A percentile compares a stretch with the other conserved stretches of the same genome.
phyloP scores from a whole-genome alignment of 2,888 invertebrate genomes.

The Ferdinandea cuprea region DNA sequence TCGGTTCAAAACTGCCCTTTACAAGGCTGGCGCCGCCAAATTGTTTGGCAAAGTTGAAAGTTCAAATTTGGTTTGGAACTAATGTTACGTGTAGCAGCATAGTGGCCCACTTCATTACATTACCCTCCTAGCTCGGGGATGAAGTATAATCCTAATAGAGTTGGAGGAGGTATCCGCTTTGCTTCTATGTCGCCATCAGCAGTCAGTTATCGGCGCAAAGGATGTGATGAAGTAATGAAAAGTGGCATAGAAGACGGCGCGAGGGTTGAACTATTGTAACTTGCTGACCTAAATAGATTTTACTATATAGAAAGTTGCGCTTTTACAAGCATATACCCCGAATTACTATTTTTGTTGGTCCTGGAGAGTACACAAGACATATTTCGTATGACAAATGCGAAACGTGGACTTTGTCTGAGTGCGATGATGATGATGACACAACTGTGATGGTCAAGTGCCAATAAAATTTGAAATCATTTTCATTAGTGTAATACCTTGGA shows the following conservation, averaged over 20 bases:
- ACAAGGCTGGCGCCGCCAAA: constrained; percentile 60
- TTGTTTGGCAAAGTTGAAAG: constrained; percentile 64
- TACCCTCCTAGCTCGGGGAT: not conserved
- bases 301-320: not conserved
- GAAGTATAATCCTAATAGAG: not conserved
- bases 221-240: constrained; percentile 45
- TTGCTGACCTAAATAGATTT: constrained; percentile 35
- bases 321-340: not conserved
- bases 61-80: constrained; percentile 44
- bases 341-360: not conserved
- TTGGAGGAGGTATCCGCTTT: constrained; percentile 3
- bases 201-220: constrained; percentile 21
- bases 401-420: not conserved
- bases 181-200: constrained; percentile 2
- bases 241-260: not conserved
- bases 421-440: constrained; percentile 3
- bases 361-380: constrained; percentile 1
- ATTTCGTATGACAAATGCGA: constrained; percentile 29
- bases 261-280: constrained; percentile 11
- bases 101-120: not conserved
- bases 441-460: constrained; percentile 28
- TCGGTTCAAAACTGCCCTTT: constrained; percentile 38
- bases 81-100: not conserved
- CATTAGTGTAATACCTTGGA: constrained; percentile 17
- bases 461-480: constrained; percentile 49